Conservation (phyloP, 2,113 vertebrate genomes). For the Pseudopodoces humilis region DNA sequence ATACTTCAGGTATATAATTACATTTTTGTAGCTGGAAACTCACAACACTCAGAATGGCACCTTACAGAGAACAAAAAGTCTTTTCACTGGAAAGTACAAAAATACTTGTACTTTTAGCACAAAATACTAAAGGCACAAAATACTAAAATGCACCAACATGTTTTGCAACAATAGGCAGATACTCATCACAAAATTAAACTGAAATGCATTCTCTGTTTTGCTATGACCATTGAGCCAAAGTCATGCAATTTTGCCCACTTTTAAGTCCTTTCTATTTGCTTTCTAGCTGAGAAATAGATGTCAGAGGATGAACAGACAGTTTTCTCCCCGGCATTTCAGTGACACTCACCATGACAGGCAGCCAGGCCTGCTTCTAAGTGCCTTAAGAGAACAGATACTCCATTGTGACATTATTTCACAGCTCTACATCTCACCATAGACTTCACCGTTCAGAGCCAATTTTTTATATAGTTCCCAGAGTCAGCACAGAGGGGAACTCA, state of each 20-base stretch:
- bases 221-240: background rate
- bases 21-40: slow-evolving; percentile 65
- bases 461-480: background rate
- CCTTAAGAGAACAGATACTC: background rate
- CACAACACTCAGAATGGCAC: slow-evolving; percentile 50
- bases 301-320: background rate
- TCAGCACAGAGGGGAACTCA: background rate
- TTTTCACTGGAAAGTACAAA: slow-evolving; percentile 44
- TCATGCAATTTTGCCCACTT: background rate
- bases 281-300: background rate
- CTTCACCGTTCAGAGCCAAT: background rate
- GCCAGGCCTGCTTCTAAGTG: background rate
- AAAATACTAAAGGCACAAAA: slow-evolving; percentile 4
- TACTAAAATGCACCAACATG: slow-evolving; percentile 46
- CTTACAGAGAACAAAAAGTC: slow-evolving; percentile 62
- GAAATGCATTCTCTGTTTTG: background rate
- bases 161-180: slow-evolving; percentile 37
- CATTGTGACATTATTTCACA: background rate
- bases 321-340: background rate
- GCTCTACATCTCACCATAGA: background rate
- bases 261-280: background rate
- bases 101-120: background rate
- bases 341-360: background rate
- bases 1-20: slow-evolving; percentile 68
- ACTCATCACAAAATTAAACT: slow-evolving; percentile 40